phyloP scores from a whole-genome alignment of 2,797 vertebrate genomes.

The Percopsis omiscomaycus region DNA sequence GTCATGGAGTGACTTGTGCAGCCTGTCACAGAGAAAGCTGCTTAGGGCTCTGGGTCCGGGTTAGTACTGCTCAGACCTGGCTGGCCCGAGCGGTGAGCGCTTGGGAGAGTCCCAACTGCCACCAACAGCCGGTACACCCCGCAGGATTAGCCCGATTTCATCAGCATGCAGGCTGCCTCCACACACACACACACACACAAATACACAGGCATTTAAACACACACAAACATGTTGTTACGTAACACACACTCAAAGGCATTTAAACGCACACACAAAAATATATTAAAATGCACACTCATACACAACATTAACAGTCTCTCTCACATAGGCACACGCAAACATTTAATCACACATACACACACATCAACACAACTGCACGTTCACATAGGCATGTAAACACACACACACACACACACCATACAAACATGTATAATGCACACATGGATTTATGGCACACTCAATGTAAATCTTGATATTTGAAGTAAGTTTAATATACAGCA shows the following conservation, averaged over 20 bases:
- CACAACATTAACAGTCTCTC: not conserved
- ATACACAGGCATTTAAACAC: not conserved
- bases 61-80: slow-evolving; percentile 35
- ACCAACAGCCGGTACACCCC: slow-evolving; percentile 65
- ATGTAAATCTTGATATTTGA: not conserved
- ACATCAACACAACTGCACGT: not conserved
- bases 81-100: slow-evolving; percentile 47
- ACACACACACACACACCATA: not conserved
- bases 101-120: slow-evolving; percentile 67
- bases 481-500: not conserved
- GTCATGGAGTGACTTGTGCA: slow-evolving; percentile 65
- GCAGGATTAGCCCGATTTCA: slow-evolving; percentile 68
- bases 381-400: not conserved
- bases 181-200: slow-evolving; percentile 28
- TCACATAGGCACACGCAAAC: slow-evolving; percentile 15
- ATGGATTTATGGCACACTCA: not conserved
- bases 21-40: slow-evolving; percentile 80
- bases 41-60: slow-evolving; percentile 69
- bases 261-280: not conserved
- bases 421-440: not conserved
- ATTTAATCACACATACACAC: not conserved
- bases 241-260: slow-evolving; percentile 9
- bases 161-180: slow-evolving; percentile 36
- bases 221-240: not conserved
- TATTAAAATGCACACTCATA: not conserved